These are phyloP conservation scores for Prunella strophiata DNA, from an alignment of 2,797 vertebrate species.

Conservation along the genomic window DNA sequence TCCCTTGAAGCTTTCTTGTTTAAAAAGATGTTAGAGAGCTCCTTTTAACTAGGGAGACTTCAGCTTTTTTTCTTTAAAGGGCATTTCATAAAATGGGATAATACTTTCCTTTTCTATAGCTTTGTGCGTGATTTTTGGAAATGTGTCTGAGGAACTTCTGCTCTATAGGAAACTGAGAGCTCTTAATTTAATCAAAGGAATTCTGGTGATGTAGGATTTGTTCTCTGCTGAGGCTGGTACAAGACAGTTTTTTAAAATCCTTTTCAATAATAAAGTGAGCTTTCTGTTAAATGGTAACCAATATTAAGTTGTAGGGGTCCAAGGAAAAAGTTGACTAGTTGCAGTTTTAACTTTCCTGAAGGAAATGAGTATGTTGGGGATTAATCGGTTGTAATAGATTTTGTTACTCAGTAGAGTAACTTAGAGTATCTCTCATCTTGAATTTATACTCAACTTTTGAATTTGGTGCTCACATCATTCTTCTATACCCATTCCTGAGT, in stretches of 20 bases:
- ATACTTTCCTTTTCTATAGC: neutral
- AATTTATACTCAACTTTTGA: neutral
- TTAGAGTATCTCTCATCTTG: neutral
- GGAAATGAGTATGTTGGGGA: fast-evolving
- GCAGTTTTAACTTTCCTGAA: neutral
- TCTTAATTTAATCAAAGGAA: neutral
- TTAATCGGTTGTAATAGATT: neutral
- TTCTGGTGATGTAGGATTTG: neutral
- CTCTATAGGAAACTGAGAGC: neutral
- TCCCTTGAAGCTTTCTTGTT: neutral
- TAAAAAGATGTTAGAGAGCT: neutral
- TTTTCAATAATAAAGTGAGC: neutral
- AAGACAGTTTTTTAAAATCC: neutral
- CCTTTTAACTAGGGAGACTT: neutral
- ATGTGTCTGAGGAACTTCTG: neutral
- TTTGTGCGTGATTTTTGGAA: neutral
- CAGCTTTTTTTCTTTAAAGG: neutral
- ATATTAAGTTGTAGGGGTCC: neutral
- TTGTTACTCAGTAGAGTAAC: neutral
- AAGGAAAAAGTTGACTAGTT: neutral
- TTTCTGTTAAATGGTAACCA: neutral
- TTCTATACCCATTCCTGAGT: neutral
- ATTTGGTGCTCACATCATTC: neutral
- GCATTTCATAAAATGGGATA: neutral
- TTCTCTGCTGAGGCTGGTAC: neutral